These are phyloP conservation scores for Mamestra configurata DNA, from an alignment of 1,140 invertebrate species.

Conservation along the genomic window DNA sequence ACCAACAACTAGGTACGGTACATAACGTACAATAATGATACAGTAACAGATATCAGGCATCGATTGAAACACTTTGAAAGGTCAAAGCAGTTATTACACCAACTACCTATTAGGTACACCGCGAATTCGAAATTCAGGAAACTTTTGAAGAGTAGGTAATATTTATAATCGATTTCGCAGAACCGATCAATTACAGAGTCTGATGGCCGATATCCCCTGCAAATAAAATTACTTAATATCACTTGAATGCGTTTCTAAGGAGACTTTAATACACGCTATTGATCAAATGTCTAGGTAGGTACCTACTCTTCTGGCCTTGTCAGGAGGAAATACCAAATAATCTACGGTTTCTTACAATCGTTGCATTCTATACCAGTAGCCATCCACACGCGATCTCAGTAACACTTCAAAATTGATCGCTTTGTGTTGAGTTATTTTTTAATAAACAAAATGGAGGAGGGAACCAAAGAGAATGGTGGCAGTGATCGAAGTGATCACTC, in stretches of 20 bases:
- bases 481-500: slow-evolving; percentile 52
- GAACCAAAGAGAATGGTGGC: slow-evolving; percentile 53
- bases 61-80: too few relatives aligned
- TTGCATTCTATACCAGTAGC: slow-evolving; percentile 57
- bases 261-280: slow-evolving; percentile 10
- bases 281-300: slow-evolving; percentile 42
- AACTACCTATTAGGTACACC: too few relatives aligned
- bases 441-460: slow-evolving; percentile 57
- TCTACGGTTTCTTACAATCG: slow-evolving; percentile 60
- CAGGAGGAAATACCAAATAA: slow-evolving; percentile 65
- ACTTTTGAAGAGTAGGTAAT: not conserved
- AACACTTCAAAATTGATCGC: slow-evolving; percentile 50
- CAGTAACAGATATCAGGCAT: too few relatives aligned
- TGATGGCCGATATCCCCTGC: slow-evolving; percentile 8
- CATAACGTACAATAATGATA: too few relatives aligned
- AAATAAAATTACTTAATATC: slow-evolving; percentile 14
- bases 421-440: slow-evolving; percentile 50
- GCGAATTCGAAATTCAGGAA: not conserved
- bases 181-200: not conserved
- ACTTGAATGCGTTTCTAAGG: slow-evolving; percentile 4
- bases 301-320: slow-evolving; percentile 66
- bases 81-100: too few relatives aligned
- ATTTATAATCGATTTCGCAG: slow-evolving; percentile 36
- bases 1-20: too few relatives aligned
- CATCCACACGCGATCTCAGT: slow-evolving; percentile 56